phyloP scores from a whole-genome alignment of 2,797 vertebrate genomes.

The Ctenopoma kingsleyae region DNA sequence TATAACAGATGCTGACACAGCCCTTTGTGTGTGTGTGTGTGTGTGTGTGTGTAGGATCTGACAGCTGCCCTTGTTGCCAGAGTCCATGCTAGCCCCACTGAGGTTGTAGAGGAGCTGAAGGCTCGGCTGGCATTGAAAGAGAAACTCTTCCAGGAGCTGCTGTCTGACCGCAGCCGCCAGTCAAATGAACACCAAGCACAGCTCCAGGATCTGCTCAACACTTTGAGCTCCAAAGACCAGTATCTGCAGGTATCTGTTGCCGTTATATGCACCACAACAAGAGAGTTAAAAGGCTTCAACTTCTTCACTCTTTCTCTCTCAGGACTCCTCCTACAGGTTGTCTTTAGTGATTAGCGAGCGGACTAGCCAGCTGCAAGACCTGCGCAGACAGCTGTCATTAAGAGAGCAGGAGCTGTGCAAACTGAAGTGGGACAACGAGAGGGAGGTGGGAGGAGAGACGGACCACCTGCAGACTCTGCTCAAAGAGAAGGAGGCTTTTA shows the following conservation, averaged over 20 bases:
- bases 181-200: conserved; percentile 87
- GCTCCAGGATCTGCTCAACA: conserved; percentile 88
- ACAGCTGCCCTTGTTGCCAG: conserved; percentile 87
- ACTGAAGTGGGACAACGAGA: conserved; percentile 72
- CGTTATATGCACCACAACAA: background rate
- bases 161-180: conserved; percentile 87
- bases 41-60: conserved; percentile 85
- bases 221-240: conserved; percentile 88
- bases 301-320: conserved; percentile 1
- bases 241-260: conserved; percentile 80
- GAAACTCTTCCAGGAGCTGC: conserved; percentile 91
- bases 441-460: conserved; percentile 61
- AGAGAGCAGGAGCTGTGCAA: conserved; percentile 78
- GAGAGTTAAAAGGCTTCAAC: background rate
- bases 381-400: conserved; percentile 84
- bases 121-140: conserved; percentile 90
- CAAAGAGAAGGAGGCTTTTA: conserved; percentile 86
- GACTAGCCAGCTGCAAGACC: conserved; percentile 87
- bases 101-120: conserved; percentile 89
- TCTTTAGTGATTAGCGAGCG: conserved; percentile 88
- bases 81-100: conserved; percentile 83
- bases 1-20: conserved; percentile 23
- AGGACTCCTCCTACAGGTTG: conserved; percentile 89
- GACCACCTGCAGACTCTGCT: conserved; percentile 77
- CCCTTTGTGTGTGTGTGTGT: conserved; percentile 13